Evolutionary conservation across 2,113 vertebrate species (phyloP).

Genomic region (Porphyrio hochstetteri): DNA sequence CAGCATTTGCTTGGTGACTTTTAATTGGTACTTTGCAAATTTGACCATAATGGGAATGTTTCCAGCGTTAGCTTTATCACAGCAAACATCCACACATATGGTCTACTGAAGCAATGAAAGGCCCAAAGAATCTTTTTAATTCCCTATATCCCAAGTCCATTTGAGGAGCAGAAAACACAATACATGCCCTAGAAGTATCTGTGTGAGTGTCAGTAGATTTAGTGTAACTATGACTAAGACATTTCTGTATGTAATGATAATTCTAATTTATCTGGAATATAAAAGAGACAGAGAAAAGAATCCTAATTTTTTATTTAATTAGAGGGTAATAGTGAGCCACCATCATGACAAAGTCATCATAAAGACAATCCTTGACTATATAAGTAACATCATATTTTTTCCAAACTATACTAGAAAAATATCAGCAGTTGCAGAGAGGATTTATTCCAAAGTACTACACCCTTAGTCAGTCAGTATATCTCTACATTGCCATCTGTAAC

Average conservation of each 20-base stretch:
- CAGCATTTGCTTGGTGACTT: not conserved
- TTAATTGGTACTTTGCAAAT: not conserved
- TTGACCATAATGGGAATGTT: not conserved
- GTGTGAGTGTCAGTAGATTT: not conserved
- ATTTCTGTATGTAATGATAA: not conserved
- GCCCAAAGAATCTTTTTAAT: not conserved
- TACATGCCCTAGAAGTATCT: not conserved
- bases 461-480: not conserved
- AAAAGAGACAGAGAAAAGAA: not conserved
- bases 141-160: not conserved
- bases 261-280: not conserved
- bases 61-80: not conserved
- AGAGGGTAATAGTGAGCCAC: not conserved
- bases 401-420: not conserved
- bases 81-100: not conserved
- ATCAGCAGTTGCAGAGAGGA: not conserved
- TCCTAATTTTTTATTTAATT: not conserved
- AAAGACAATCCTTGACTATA: not conserved
- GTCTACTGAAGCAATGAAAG: not conserved
- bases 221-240: not conserved
- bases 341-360: not conserved
- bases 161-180: not conserved
- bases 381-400: too few relatives aligned
- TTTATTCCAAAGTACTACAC: not conserved
- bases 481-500: not conserved